Evolutionary conservation across 2,113 vertebrate genomes (phyloP).

Genomic region (Ifrita kowaldi): DNA sequence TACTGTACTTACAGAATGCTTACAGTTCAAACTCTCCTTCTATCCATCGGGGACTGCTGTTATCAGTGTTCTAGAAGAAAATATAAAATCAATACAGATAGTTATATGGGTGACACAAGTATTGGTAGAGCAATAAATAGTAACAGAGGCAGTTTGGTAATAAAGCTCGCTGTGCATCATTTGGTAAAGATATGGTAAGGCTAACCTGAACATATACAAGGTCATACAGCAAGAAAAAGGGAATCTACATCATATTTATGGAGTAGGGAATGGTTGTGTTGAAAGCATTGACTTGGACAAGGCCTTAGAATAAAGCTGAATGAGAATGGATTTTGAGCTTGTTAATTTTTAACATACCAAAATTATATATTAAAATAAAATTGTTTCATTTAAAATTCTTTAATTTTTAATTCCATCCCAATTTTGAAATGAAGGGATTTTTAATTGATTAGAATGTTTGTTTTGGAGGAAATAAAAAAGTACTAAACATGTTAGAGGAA

Average conservation of each 20-base stretch:
- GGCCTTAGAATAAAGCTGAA: background rate
- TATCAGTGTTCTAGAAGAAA: background rate
- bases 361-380: background rate
- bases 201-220: background rate
- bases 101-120: background rate
- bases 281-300: background rate
- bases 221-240: background rate
- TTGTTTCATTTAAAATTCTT: background rate
- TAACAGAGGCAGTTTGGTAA: background rate
- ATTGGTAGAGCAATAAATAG: background rate
- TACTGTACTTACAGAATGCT: background rate
- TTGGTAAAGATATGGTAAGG: background rate
- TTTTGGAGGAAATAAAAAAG: background rate
- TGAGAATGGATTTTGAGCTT: background rate
- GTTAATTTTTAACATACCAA: background rate
- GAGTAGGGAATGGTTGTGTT: background rate
- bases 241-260: background rate
- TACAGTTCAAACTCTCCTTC: background rate
- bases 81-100: slow-evolving; percentile 11
- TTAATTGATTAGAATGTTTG: background rate
- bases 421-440: background rate
- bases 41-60: rapidly evolving
- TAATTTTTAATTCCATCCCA: background rate
- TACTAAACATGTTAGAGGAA: background rate
- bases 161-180: background rate